Evolutionary conservation across 1,140 invertebrate species (phyloP), one percentile per base, ranked within the genome.

Genomic region (Oppia nitens): DNA sequence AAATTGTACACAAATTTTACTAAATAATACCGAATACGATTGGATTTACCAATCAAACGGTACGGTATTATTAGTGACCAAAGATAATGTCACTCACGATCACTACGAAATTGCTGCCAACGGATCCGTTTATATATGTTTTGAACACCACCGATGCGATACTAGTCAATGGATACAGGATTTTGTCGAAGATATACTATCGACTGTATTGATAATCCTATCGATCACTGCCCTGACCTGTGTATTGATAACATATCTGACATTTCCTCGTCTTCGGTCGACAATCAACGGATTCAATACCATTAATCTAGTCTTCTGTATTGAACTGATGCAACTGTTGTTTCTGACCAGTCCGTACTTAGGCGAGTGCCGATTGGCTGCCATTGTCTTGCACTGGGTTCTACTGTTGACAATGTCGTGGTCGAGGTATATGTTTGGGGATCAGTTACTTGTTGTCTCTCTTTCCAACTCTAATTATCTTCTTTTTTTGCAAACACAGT

Each of bases 221-320:
- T 50, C 47, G 11, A 57, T 57, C 28, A 26, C 23, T 2, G 14
- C 48, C 47, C 47, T 57, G 9, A 49, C 47, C 14, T 49, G 27
- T 23, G 17, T 52, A 12, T 45, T 57, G 56, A 25, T 57, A 6
- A 57, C 56, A 45, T 52, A 48, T 20, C 1, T 49, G 2, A 45
- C 47, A 29, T 25, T 57, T 26, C 1, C n/a, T 2, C 17, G 2
- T 20, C n/a, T 57, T 17, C 12, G 56, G 1, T 23, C 14, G 12
- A 54, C 58, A 14, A 14, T 59, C 2, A 53, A 53, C n/a, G 58
- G 58, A 1, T 59, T 59, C 50, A 59, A 59, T 26, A 27, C 58
- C 17, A 53, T 59, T 1, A 53, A 59, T 48, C 24, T 59, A 21
- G 58, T 28, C 12, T 14, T 47, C 0, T 40, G 50, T 53, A 17